These are phyloP conservation scores for Moxostoma hubbsi DNA, from an alignment of 2,797 vertebrate genomes.

Conservation along the genomic window DNA sequence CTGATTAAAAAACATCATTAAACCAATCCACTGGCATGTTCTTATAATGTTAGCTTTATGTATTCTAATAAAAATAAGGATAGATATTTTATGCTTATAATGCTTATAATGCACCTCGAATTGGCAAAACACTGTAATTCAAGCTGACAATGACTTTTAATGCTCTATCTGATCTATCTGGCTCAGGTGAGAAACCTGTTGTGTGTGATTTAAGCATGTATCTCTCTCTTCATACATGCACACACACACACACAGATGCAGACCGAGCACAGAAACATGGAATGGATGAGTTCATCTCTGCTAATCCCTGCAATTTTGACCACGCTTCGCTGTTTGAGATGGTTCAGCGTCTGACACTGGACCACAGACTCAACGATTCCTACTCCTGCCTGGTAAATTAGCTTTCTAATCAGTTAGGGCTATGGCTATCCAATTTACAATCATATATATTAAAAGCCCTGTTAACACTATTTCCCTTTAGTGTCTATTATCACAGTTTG, in stretches of 20 bases:
- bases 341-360: conserved; percentile 96
- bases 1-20: not conserved
- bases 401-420: not conserved
- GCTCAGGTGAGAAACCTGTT: conserved; percentile 14
- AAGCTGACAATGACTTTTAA: conserved; percentile 82
- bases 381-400: conserved; percentile 94
- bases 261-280: conserved; percentile 99
- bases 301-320: conserved; percentile 98
- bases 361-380: conserved; percentile 98
- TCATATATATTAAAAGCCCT: not conserved
- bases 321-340: conserved; percentile 96
- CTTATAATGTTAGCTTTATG: not conserved
- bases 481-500: not conserved
- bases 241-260: conserved; percentile 83
- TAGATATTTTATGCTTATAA: not conserved
- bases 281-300: conserved; percentile 99
- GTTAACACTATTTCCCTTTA: conserved; percentile 4
- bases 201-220: conserved; percentile 17
- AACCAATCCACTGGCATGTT: not conserved
- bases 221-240: not conserved
- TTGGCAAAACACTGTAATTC: conserved; percentile 65
- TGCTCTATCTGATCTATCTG: conserved; percentile 60
- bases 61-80: not conserved
- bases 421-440: not conserved
- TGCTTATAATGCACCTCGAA: conserved; percentile 4